Evolutionary conservation across 2,888 invertebrate genomes (phyloP), one percentile per base, ranked within the genome.

Genomic region (Oscheius sp.): DNA sequence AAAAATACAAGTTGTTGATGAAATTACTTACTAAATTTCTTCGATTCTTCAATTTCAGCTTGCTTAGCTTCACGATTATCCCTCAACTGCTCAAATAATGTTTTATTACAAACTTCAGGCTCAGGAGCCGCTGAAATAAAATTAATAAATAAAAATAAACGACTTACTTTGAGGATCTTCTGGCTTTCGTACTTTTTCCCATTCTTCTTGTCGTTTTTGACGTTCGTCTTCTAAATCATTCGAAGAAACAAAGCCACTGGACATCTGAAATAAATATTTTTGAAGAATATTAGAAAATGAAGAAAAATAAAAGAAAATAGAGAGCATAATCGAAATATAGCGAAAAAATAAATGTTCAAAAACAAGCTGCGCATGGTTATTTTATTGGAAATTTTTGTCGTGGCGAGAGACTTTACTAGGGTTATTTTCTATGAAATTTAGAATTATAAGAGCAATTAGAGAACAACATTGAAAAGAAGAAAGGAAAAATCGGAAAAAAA

Each of bases 41-140:
- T 94, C 2, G 95, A 93, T 89, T 98, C 98, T 89, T 97, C 96
- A 91, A 93, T 95, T 90, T 98, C 98, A 23, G 94, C 92, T 81
- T 98, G 94, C 86, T 94, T 94, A 89, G 93, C 94, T 84, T 93
- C 91, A 88, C 94, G 94, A 88, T 97, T 96, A 85, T 96, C 96
- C 89, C 96, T 94, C 13, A 99, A 91, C 18, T 95, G 92, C 68
- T 96, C 95, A 89, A 92, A 99, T n/a, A 99, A 90, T 3, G 95
- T 94, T 80, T 97, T 91, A 1, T 92, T 91, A 88, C 96, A 96
- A 81, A 93, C 92, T 1, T 92, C 90, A 86, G 94, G 94, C 85
- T 95, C 96, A 0, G 97, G 97, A 7, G 93, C 93, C 89, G 94
- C 96, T 95, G 41, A 56, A 69, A 69, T 23, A 16, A 25, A 9